These are phyloP conservation scores for Ophioninae sp. DNA, from an alignment of 2,888 invertebrate species.

Conservation along the genomic window DNA sequence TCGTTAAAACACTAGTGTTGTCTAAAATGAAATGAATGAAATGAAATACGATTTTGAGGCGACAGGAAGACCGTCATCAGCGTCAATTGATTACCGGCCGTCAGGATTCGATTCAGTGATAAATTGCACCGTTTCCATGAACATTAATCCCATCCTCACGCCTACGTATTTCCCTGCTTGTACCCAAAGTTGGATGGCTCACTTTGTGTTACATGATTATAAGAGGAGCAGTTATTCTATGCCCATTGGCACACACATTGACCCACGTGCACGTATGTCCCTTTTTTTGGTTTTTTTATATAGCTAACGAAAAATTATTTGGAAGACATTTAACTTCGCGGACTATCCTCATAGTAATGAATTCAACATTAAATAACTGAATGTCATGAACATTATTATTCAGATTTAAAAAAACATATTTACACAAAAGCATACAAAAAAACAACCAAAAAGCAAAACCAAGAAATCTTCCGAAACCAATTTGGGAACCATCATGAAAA, in stretches of 20 bases:
- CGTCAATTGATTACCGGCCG: background rate
- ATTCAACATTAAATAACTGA: background rate
- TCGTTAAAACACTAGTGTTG: background rate
- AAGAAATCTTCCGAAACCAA: background rate
- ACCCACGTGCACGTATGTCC: background rate
- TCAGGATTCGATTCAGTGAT: constrained; percentile 7
- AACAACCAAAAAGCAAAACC: background rate
- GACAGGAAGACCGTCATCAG: background rate
- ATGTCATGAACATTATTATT: background rate
- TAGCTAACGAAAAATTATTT: background rate
- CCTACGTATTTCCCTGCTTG: constrained; percentile 36
- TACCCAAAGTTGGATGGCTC: constrained; percentile 44
- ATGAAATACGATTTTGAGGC: background rate
- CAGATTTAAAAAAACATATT: background rate
- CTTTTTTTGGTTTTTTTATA: background rate
- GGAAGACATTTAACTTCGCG: background rate
- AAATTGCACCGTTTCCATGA: constrained; percentile 37
- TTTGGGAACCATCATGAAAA: background rate
- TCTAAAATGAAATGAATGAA: background rate
- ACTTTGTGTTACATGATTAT: constrained; percentile 43
- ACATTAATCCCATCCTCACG: constrained; percentile 25
- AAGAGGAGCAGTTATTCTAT: constrained; percentile 38
- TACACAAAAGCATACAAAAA: background rate
- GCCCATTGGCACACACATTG: constrained; percentile 10
- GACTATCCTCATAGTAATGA: background rate